Percentiles rank a stretch among this genome's conserved stretches.
These are phyloP conservation scores for Umimayanthus chanpuru DNA, from an alignment of 92 coral and sea anemone genomes.

Conservation along the genomic window DNA sequence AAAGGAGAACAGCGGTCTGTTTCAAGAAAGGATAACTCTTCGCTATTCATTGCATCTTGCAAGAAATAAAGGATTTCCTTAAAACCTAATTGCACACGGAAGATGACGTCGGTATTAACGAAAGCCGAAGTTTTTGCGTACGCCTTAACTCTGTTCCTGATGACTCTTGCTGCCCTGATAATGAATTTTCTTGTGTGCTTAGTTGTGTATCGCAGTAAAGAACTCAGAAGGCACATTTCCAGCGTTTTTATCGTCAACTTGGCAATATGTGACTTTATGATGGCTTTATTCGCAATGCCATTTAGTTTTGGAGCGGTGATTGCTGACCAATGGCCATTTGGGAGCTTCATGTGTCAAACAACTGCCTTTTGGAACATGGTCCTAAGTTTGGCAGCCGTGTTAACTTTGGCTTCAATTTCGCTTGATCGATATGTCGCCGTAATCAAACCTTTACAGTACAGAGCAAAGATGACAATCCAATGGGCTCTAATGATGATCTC, in stretches of 20 bases:
- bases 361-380: constrained; percentile 92
- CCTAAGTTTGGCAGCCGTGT: constrained; percentile 82
- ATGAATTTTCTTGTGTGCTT: constrained; percentile 94
- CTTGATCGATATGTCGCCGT: constrained; percentile 96
- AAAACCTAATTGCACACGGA: constrained; percentile 16
- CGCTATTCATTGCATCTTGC: neutral
- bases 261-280: constrained; percentile 92
- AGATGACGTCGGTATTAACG: constrained; percentile 64
- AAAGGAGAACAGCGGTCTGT: neutral
- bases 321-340: constrained; percentile 82
- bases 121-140: constrained; percentile 72
- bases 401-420: constrained; percentile 88
- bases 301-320: constrained; percentile 87
- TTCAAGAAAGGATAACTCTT: neutral
- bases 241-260: constrained; percentile 94
- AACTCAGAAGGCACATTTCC: constrained; percentile 84
- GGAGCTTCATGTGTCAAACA: constrained; percentile 80
- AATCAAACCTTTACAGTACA: constrained; percentile 88
- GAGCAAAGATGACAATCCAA: constrained; percentile 97
- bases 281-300: constrained; percentile 96
- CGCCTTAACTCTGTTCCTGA: constrained; percentile 66
- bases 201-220: constrained; percentile 94
- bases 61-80: constrained; percentile 3
- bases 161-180: constrained; percentile 83
- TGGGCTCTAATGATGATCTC: constrained; percentile 81